These are phyloP conservation scores for Cirrhinus mrigala DNA, from an alignment of 2,797 vertebrate genomes.

Conservation along the genomic window DNA sequence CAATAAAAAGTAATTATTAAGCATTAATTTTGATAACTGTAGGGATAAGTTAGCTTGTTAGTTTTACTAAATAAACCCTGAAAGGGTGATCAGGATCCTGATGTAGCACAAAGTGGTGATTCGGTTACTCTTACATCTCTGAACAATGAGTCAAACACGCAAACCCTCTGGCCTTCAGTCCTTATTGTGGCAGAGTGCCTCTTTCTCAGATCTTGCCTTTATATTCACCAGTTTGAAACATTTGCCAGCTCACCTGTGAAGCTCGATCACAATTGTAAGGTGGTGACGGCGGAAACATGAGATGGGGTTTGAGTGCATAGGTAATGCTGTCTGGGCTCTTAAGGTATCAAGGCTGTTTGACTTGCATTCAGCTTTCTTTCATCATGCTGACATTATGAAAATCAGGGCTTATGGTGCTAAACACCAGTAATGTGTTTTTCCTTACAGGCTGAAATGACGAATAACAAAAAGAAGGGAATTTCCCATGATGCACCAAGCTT, in stretches of 20 bases:
- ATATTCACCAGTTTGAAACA: slow-evolving; percentile 59
- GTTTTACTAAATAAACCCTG: background rate
- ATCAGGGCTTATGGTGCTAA: slow-evolving; percentile 23
- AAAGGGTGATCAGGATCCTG: background rate
- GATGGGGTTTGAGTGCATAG: slow-evolving; percentile 3
- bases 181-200: slow-evolving; percentile 64
- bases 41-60: background rate
- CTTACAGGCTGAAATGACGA: background rate
- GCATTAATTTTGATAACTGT: background rate
- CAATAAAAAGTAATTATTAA: too few species aligned
- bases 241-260: slow-evolving; percentile 67
- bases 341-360: slow-evolving; percentile 62
- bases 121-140: background rate
- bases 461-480: slow-evolving; percentile 22
- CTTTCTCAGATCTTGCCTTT: slow-evolving; percentile 60
- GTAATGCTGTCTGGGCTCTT: slow-evolving; percentile 40
- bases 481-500: slow-evolving; percentile 29
- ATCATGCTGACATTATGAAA: slow-evolving; percentile 42
- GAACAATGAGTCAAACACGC: slow-evolving; percentile 20
- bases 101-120: background rate
- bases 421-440: slow-evolving; percentile 19
- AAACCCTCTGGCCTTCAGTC: slow-evolving; percentile 60
- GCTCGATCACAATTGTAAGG: slow-evolving; percentile 43
- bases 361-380: slow-evolving; percentile 40
- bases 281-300: slow-evolving; percentile 32